A percentile compares a stretch with the other conserved stretches of the same genome.
These are phyloP conservation scores for Rhingia rostrata DNA, from an alignment of 2,888 invertebrate species.

Conservation along the genomic window DNA sequence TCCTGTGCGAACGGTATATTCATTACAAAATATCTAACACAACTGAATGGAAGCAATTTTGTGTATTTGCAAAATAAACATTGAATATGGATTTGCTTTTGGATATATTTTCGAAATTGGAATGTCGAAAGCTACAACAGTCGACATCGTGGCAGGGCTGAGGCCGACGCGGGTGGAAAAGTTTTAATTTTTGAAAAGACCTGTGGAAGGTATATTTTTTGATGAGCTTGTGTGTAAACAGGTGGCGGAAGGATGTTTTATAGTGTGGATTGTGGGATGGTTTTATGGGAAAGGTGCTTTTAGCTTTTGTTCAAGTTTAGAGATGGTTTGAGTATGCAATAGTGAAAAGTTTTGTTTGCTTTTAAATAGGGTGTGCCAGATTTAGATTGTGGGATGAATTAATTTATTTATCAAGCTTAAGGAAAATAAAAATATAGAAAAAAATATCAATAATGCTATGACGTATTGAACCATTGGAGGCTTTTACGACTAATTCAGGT, in stretches of 20 bases:
- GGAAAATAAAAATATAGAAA: too few species aligned
- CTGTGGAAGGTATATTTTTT: constrained; percentile 21
- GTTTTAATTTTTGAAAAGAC: constrained; percentile 12
- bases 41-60: constrained; percentile 47
- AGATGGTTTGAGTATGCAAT: constrained; percentile 15
- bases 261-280: neutral
- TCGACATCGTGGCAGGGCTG: too few species aligned
- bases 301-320: constrained; percentile 10
- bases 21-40: constrained; percentile 66
- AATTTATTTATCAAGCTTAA: too few species aligned
- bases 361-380: neutral
- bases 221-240: neutral
- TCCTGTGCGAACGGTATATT: constrained; percentile 34
- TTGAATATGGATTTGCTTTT: neutral
- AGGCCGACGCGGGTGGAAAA: constrained; percentile 19
- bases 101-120: constrained; percentile 53
- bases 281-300: constrained; percentile 1
- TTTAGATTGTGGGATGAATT: too few species aligned
- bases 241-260: constrained; percentile 14
- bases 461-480: too few species aligned
- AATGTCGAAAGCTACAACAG: constrained; percentile 27
- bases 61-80: constrained; percentile 65
- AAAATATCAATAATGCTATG: too few species aligned
- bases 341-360: neutral
- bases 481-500: too few species aligned